Evolutionary conservation across 2,888 invertebrate genomes (phyloP), one percentile per base, ranked within the genome.

Genomic region (Notodonta ziczac): DNA sequence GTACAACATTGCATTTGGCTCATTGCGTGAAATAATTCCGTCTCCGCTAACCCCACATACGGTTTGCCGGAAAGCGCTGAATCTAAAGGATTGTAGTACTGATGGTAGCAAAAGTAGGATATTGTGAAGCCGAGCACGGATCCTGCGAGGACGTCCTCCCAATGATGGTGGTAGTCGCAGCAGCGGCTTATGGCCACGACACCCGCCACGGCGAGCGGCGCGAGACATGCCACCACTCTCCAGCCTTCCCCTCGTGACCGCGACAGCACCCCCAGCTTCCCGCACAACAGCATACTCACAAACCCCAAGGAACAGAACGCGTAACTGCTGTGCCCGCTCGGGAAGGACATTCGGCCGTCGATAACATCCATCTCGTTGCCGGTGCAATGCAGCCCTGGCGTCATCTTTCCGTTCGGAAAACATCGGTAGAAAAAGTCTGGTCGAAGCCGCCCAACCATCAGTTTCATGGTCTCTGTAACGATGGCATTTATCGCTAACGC

Each of bases 151-250:
- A 97, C 96, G 91, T 98, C 97, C 93, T 97, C 96, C 96, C 96
- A 97, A 81, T 98, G 98, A 87, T 98, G 98, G 85, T 97, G 97
- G 85, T 98, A 97, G 86, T 98, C 98, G 75, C 96, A 96, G 16
- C 96, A 96, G 58, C 98, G 94, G 79, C 97, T 97, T 4, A 96
- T 85, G 0, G 97, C 97, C 56, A 98, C 94, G 51, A 90, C 67
- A 6, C 83, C 76, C 1, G 97, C 97, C 51, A 94, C 72, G 8
- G 96, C 62, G 2, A 97, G 74, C 0, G 97, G 97, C n/a, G 93
- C 58, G 7, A 96, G 57, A 66, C 95, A 94, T 5, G 94, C 69
- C 56, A 95, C 86, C 7, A 96, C 77, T 58, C 95, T 93, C 94
- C 95, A 95, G 0, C 95, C 94, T 59, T 94, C 89, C 0, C 95